These are phyloP conservation scores for Falco novaeseelandiae DNA, from an alignment of 2,797 vertebrate genomes.

Conservation along the genomic window DNA sequence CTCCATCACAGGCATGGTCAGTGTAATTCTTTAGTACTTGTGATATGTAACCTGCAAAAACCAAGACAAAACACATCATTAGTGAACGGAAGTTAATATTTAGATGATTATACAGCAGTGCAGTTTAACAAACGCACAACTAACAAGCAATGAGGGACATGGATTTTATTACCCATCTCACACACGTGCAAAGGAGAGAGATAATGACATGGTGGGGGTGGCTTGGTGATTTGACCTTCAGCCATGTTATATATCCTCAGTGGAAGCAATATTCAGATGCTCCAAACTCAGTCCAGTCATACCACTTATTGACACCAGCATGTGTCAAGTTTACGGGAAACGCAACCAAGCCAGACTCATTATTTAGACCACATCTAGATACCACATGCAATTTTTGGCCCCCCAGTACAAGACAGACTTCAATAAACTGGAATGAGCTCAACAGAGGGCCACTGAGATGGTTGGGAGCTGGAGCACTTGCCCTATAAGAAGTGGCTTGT, in stretches of 20 bases:
- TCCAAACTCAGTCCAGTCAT: neutral
- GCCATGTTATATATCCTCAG: neutral
- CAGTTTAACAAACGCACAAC: neutral
- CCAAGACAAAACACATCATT: neutral
- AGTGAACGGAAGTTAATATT: neutral
- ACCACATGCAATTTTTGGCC: neutral
- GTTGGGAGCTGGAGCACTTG: neutral
- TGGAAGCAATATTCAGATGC: neutral
- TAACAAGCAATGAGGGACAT: neutral
- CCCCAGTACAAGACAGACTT: neutral
- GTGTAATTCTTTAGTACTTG: slow-evolving; percentile 88
- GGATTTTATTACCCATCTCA: neutral
- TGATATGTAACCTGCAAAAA: slow-evolving; percentile 84
- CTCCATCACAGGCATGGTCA: slow-evolving; percentile 88
- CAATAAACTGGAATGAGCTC: neutral
- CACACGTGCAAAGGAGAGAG: neutral
- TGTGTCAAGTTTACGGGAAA: neutral
- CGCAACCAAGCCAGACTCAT: neutral
- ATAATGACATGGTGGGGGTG: accelerated
- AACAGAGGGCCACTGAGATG: neutral
- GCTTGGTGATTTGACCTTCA: neutral
- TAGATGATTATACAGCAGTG: neutral
- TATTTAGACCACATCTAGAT: neutral
- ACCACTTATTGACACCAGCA: neutral
- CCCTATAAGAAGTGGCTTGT: neutral